Base-by-base conservation (phyloP, 1,140 invertebrate genomes). In the Lerema accius region DNA sequence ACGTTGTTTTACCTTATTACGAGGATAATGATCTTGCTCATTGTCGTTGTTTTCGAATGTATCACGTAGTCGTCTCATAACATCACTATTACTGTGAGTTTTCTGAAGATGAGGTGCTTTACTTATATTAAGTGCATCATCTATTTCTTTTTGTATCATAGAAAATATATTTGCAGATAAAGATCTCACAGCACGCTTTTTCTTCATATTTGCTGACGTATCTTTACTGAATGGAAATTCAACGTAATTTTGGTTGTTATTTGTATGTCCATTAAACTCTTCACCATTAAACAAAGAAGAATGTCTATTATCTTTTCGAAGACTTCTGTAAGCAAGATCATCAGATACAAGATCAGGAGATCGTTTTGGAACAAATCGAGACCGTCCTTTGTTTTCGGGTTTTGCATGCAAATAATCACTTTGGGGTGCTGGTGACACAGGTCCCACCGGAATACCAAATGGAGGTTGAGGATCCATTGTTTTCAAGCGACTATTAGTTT, bases 371-470 rank as follows among this genome's bases (percentile, higher is more conserved):
- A 94, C 92, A 82, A 94, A 94, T 9, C 92, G 80, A 2, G 93
- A 93, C 66, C 93, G 91, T 59, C 88, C 91, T 62, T 92, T 92
- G 19, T 92, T 92, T 66, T 92, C 91, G 1, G 95, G 95, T 11
- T 92, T 93, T 0, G 94, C 94, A 73, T 97, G 96, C 35, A 98
- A 90, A 76, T 98, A 98, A 80, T 98, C 96, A 65, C 93, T 95
- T 46, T 95, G 93, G 0, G 96, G 93, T 11, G 95, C 94, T 4
- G 94, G 92, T 0, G 95, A 92, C 3, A 97, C 93, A 5, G 96
- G 96, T 3, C 95, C 95, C 6, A 97, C 75, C 0, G 97, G 96
- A 73, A 98, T 97, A 10, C 97, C 97, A 84, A 98, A 98, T 0
- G 96, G 96, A 16, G 96, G 96, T 78, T 97, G 96, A 4, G 95